Base-by-base conservation (phyloP, 2,888 invertebrate species). In the Tridacna crocea region DNA sequence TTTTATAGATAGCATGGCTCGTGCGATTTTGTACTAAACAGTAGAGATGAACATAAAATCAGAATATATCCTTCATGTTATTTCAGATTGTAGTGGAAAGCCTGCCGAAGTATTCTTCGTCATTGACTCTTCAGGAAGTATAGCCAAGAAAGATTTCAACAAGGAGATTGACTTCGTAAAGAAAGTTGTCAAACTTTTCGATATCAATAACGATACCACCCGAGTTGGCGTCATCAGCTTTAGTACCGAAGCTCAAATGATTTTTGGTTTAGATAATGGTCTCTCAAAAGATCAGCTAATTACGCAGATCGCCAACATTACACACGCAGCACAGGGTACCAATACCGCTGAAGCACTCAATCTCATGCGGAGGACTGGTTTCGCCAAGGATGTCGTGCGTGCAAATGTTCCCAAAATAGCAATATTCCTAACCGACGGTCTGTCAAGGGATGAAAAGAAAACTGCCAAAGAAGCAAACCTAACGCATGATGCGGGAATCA, bases 371-470 rank as follows among this genome's bases (percentile, higher is more conserved):
- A 74, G 86, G 13, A 78, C 82, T 36, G 90, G 91, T 15, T 91
- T 91, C 63, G 36, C 83, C 1, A 58, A 70, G 0, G 68, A 47
- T 15, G 72, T 84, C 0, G 87, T 80, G 10, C 70, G 92, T 46
- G 77, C 77, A 0, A 83, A 79, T 12, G 92, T 90, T 19, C 88
- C 90, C 0, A 87, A 89, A 63, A 88, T 93, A 13, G 92, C 87
- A 4, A 89, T 93, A 22, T 84, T 93, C 15, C 84, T 93, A 15
- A 93, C 93, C 0, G 92, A 93, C 77, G 93, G 92, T 6, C 81
- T 90, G 27, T 92, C 92, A 0, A 77, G 88, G 12, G 87, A 91
- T 75, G 88, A 88, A 36, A 79, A 79, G 3, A 75, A 77, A 48
- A 93, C 92, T 2, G 85, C 82, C 11, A 61, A 65, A 61, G 89